phyloP scores from a whole-genome alignment of 2,888 invertebrate species.

The Tenthredo scrophulariae region DNA sequence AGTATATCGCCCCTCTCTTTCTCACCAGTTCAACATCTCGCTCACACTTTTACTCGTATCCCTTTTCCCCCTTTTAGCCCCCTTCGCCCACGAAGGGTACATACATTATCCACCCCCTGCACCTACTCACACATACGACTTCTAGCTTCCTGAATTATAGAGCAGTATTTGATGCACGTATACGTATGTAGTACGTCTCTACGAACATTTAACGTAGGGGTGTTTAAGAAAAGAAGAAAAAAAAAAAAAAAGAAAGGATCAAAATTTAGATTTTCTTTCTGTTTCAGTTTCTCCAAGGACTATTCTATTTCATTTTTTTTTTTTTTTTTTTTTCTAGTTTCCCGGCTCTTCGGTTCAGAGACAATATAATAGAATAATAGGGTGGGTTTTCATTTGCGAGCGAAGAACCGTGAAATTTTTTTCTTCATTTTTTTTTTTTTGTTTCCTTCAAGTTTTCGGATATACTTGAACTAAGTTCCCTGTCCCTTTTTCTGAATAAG shows the following conservation, averaged over 20 bases:
- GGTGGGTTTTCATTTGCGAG: conserved; percentile 23
- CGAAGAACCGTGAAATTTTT: conserved; percentile 35
- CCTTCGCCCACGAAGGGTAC: conserved; percentile 69
- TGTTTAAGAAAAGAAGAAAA: background rate
- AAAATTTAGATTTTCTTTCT: background rate
- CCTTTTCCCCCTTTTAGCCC: conserved; percentile 57
- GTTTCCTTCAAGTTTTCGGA: background rate
- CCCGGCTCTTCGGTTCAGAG: background rate
- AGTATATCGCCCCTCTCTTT: conserved; percentile 13
- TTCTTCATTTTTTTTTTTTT: background rate
- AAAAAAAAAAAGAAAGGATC: background rate
- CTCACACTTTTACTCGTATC: conserved; percentile 55
- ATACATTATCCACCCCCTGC: conserved; percentile 74
- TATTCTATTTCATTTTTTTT: background rate
- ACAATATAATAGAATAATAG: background rate
- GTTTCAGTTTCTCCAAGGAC: background rate
- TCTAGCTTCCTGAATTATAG: conserved; percentile 45
- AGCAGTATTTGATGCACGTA: conserved; percentile 19
- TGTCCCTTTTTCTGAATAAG: background rate
- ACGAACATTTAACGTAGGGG: background rate
- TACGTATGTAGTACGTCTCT: background rate
- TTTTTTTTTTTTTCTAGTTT: too few species aligned
- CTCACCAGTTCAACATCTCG: conserved; percentile 53
- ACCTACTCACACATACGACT: background rate
- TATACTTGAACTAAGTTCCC: background rate